phyloP scores from a whole-genome alignment of 2,113 vertebrate species.

The Mesitornis unicolor region DNA sequence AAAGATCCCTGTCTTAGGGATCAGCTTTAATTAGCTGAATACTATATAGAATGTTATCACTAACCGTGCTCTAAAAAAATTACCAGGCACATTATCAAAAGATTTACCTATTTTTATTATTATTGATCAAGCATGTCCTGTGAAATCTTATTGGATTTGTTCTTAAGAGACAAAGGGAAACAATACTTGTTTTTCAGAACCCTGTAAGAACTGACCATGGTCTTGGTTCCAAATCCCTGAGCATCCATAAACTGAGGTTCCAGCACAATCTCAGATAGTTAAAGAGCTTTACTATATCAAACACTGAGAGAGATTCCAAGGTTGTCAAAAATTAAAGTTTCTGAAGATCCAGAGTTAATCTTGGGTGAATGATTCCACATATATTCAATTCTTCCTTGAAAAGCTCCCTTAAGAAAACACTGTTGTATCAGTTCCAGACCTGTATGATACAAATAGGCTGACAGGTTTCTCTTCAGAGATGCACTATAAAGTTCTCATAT shows the following conservation, averaged over 20 bases:
- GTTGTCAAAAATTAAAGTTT: not conserved
- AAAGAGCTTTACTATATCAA: not conserved
- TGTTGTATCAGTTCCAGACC: not conserved
- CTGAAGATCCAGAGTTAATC: not conserved
- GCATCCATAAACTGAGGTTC: not conserved
- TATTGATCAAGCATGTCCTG: not conserved
- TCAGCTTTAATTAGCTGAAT: not conserved
- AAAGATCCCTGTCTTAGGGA: not conserved
- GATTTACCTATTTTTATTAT: not conserved
- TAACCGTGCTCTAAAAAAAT: not conserved
- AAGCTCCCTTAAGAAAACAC: not conserved
- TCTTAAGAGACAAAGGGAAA: not conserved
- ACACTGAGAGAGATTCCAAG: not conserved
- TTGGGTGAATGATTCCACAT: not conserved
- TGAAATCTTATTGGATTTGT: not conserved
- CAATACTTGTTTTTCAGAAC: not conserved
- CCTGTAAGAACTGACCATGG: not conserved
- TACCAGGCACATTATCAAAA: not conserved
- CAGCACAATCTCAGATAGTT: not conserved
- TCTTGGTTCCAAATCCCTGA: not conserved
- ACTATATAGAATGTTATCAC: fast-evolving
- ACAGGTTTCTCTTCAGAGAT: not conserved
- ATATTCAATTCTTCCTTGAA: too few species aligned
- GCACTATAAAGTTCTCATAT: not conserved
- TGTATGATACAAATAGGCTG: not conserved